Conservation (phyloP, 2,797 vertebrate genomes). For the Heteromormyrus szaboi region DNA sequence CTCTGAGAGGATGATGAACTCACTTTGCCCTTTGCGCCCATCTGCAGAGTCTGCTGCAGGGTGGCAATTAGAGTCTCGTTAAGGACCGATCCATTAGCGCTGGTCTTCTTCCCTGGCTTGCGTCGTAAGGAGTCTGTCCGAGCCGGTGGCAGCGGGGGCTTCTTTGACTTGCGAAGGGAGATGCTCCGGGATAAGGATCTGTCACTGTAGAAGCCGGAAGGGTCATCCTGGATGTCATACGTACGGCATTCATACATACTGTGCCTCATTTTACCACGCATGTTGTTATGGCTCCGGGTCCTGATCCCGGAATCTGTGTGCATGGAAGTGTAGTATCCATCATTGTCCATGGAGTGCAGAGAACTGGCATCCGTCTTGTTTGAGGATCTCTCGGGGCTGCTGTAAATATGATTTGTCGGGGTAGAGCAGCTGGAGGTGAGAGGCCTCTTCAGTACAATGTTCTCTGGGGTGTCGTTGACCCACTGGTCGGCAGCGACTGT, state of each 20-base stretch:
- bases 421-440: conserved; percentile 73
- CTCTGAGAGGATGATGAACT: conserved; percentile 82
- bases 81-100: conserved; percentile 60
- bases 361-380: conserved; percentile 73
- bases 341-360: conserved; percentile 78
- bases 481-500: conserved; percentile 59
- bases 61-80: conserved; percentile 85
- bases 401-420: conserved; percentile 73
- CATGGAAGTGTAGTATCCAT: conserved; percentile 74
- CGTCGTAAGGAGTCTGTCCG: conserved; percentile 90
- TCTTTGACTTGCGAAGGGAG: conserved; percentile 88
- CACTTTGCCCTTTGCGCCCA: conserved; percentile 72
- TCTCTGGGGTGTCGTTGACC: conserved; percentile 68
- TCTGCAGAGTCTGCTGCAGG: conserved; percentile 84
- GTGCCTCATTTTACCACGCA: conserved; percentile 62
- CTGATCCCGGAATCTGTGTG: conserved; percentile 69
- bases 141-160: conserved; percentile 83
- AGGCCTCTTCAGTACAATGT: conserved; percentile 56
- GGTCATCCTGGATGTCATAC: conserved; percentile 59
- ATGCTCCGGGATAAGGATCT: conserved; percentile 79
- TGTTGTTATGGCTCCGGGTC: conserved; percentile 54
- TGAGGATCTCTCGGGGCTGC: conserved; percentile 71
- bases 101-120: conserved; percentile 60
- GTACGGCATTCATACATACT: conserved; percentile 77
- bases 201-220: conserved; percentile 62